Evolutionary conservation across 2,888 invertebrate species (phyloP).

Genomic region (Merodon equestris): DNA sequence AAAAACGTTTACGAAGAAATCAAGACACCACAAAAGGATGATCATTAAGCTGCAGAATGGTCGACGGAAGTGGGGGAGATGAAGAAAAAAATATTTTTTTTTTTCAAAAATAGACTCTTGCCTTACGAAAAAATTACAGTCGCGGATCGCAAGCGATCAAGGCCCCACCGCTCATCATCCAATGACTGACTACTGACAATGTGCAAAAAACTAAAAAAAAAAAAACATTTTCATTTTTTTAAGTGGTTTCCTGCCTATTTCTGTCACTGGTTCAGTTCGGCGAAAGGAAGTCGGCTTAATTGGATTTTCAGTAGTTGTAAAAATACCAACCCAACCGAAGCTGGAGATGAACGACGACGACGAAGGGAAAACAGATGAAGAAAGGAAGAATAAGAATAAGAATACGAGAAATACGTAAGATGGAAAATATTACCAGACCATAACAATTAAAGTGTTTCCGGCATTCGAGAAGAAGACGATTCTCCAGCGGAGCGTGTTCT

Average conservation of each 20-base stretch:
- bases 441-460: conserved; percentile 67
- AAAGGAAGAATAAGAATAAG: conserved; percentile 20
- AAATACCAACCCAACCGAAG: conserved; percentile 6
- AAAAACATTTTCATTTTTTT: conserved; percentile 35
- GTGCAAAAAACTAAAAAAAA: conserved; percentile 29
- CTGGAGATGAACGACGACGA: conserved; percentile 3
- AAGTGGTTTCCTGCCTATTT: conserved; percentile 66
- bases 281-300: conserved; percentile 63
- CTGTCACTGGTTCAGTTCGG: conserved; percentile 27
- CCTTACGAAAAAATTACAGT: conserved; percentile 53
- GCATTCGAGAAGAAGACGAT: conserved; percentile 48
- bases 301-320: conserved; percentile 61
- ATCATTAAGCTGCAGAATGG: not conserved
- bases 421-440: conserved; percentile 52
- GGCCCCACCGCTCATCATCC: conserved; percentile 9
- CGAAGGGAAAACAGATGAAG: conserved; percentile 8
- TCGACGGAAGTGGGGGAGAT: not conserved
- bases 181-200: conserved; percentile 43
- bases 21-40: conserved; percentile 12
- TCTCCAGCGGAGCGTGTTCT: conserved; percentile 62
- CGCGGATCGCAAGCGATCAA: conserved; percentile 64
- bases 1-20: conserved; percentile 49
- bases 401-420: conserved; percentile 33
- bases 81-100: no score
- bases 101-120: conserved; percentile 52